A percentile compares a stretch with the other conserved stretches of the same genome.
These are phyloP conservation scores for Drosophila biarmipes DNA, from an alignment of 1,140 invertebrate species.

Conservation along the genomic window DNA sequence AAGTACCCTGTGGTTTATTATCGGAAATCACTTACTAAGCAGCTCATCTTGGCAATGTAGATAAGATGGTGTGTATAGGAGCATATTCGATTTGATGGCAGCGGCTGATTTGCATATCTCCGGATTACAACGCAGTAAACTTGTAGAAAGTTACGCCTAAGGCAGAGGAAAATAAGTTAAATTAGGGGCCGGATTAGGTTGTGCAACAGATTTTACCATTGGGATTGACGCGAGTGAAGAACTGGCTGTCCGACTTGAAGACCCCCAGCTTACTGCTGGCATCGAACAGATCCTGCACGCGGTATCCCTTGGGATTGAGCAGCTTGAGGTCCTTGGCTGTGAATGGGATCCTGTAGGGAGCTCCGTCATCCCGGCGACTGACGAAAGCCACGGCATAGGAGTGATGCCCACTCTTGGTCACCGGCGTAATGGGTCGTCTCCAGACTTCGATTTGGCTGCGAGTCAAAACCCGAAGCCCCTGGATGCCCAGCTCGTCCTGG, in stretches of 20 bases:
- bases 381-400: slow-evolving; percentile 95
- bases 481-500: slow-evolving; percentile 92
- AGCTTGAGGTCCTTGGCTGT: slow-evolving; percentile 86
- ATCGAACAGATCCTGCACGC: slow-evolving; percentile 79
- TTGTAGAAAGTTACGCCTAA: slow-evolving; percentile 80
- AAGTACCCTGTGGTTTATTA: slow-evolving; percentile 18
- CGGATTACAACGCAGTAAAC: slow-evolving; percentile 67
- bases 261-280: slow-evolving; percentile 31
- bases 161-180: slow-evolving; percentile 7
- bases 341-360: slow-evolving; percentile 86
- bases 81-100: slow-evolving; percentile 48
- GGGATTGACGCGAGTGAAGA: slow-evolving; percentile 73
- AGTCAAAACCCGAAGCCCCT: slow-evolving; percentile 86
- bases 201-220: slow-evolving; percentile 57
- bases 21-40: not conserved
- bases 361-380: slow-evolving; percentile 90
- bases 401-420: slow-evolving; percentile 89
- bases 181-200: not conserved
- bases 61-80: slow-evolving; percentile 5
- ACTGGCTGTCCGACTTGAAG: slow-evolving; percentile 26
- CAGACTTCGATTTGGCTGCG: slow-evolving; percentile 96
- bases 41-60: not conserved
- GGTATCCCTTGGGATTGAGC: slow-evolving; percentile 82
- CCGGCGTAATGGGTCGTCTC: slow-evolving; percentile 93
- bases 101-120: slow-evolving; percentile 28